Evolutionary conservation across 2,113 vertebrate species (phyloP).

Genomic region (Capra hircus): DNA sequence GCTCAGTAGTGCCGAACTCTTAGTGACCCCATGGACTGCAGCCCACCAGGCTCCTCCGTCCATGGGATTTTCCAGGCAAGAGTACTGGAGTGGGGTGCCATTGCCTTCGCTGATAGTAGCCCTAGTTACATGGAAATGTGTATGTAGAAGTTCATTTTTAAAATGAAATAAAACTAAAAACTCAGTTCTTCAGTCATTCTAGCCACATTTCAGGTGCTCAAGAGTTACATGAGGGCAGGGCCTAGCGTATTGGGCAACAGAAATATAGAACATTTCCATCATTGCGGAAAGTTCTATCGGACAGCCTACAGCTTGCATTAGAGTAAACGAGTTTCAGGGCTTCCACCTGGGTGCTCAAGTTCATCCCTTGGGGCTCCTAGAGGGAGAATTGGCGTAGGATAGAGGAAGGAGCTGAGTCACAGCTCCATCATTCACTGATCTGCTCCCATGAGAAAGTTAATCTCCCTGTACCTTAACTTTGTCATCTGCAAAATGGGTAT

Average conservation of each 20-base stretch:
- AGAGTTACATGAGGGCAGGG: neutral
- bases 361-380: neutral
- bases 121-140: neutral
- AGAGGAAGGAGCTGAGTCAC: neutral
- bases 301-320: neutral
- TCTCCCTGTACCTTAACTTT: neutral
- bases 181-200: neutral
- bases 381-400: neutral
- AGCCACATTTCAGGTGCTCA: neutral
- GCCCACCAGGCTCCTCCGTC: rapidly evolving
- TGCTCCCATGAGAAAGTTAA: neutral
- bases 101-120: no score
- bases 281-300: neutral
- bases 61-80: no score
- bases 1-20: no score
- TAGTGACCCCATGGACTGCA: no score
- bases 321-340: neutral
- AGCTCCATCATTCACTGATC: neutral
- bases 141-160: neutral
- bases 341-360: neutral
- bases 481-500: neutral
- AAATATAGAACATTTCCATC: neutral
- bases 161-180: neutral
- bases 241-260: neutral
- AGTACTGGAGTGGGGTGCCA: no score